Base-by-base conservation (phyloP, 2,888 invertebrate genomes). In the Gymnoscelis rufifasciata region DNA sequence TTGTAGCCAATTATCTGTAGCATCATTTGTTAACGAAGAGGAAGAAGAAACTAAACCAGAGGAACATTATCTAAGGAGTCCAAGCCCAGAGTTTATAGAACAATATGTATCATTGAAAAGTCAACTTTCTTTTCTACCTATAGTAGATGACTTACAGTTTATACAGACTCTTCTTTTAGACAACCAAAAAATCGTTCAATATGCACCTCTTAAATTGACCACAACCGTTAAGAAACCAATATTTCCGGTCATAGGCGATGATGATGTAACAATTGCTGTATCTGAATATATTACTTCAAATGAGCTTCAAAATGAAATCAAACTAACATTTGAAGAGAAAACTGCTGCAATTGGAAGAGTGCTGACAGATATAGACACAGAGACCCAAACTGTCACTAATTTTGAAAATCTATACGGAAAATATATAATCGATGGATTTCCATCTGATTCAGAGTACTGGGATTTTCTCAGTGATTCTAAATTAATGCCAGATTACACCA, bases 361-460 rank as follows among this genome's bases (percentile, higher is more conserved):
- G 6, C 71, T 91, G 38, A 66, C 62, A 54, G 55, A 58, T 30
- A 68, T 84, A 29, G 89, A 90, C 57, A 60, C 64, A 15, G 57
- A 74, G 50, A 61, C 68, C 47, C 53, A 68, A 56, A 54, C 70
- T 58, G 43, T 63, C 43, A 68, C 76, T 40, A 62, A 69, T 46
- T 57, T 41, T 43, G 64, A 74, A 19, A 50, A 67, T 35, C 56
- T 49, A 23, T 86, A 84, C 63, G 88, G 89, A 12, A 90, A 90
- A 56, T 93, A 90, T 84, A 87, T 93, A 51, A 74, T 93, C 41
- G 92, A 92, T 62, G 91, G 88, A 0, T 88, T 92, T 69, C 83
- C 89, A 14, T 65, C 86, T 13, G 80, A 90, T 54, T 51, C 80
- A 8, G 83, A 89, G 51, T 74, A 86, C 59, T 88, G 92, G 82